Evolutionary conservation across 2,113 vertebrate species (phyloP).

Genomic region (Spea bombifrons): DNA sequence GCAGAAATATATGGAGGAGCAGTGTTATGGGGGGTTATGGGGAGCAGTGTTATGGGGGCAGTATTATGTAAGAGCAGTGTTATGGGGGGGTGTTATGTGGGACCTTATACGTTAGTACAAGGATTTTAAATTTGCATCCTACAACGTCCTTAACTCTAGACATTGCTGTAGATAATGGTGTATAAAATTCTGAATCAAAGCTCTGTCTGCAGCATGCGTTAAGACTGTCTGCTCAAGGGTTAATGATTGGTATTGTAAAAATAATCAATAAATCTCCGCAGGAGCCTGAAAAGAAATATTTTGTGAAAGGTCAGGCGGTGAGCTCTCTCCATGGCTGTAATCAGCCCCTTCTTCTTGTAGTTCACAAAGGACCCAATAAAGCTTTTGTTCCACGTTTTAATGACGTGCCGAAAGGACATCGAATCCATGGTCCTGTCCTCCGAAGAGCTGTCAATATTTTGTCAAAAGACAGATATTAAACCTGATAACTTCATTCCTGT

Average conservation of each 20-base stretch:
- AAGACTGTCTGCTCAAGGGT: not conserved
- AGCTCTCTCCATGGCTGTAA: not conserved
- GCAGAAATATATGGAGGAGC: too few relatives aligned
- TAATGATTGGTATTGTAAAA: conserved; percentile 15
- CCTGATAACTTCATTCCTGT: not conserved
- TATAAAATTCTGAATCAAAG: too few relatives aligned
- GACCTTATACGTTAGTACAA: too few relatives aligned
- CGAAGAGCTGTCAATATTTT: not conserved
- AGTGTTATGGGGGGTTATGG: too few relatives aligned
- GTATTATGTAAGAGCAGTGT: too few relatives aligned
- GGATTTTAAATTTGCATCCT: too few relatives aligned
- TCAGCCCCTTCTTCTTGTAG: not conserved
- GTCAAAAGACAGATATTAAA: conserved; percentile 9
- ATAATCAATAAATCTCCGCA: conserved; percentile 27
- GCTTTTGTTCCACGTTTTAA: conserved; percentile 8
- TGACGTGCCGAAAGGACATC: not conserved
- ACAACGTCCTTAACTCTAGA: too few relatives aligned
- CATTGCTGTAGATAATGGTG: too few relatives aligned
- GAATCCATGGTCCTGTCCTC: conserved; percentile 1
- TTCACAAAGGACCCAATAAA: conserved; percentile 7
- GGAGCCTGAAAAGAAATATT: conserved; percentile 19
- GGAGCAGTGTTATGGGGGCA: too few relatives aligned
- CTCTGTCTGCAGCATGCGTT: too few relatives aligned
- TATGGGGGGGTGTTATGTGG: too few relatives aligned
- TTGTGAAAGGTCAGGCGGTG: conserved; percentile 35